phyloP scores from a whole-genome alignment of 2,888 invertebrate genomes.

The Taenaris catops region DNA sequence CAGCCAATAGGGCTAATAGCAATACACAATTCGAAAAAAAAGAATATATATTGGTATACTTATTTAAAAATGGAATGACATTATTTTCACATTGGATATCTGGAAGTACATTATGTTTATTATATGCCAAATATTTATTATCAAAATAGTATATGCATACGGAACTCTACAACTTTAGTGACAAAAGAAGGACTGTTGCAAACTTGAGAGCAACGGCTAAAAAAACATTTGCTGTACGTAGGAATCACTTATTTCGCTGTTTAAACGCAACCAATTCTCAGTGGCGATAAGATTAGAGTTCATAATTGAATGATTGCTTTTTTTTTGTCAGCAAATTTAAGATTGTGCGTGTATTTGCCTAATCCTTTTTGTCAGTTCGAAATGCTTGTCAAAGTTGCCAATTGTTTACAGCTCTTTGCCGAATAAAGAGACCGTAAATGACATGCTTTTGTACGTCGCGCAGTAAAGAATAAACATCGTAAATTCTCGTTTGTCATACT shows the following conservation, averaged over 20 bases:
- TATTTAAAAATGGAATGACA: no score
- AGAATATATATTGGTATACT: no score
- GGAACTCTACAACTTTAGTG: slow-evolving; percentile 17
- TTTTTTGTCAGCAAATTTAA: slow-evolving; percentile 20
- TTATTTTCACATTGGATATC: no score
- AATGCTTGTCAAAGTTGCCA: slow-evolving; percentile 67
- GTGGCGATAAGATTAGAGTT: no score
- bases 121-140: no score
- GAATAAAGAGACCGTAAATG: slow-evolving; percentile 59
- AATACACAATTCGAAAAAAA: no score
- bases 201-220: slow-evolving; percentile 53
- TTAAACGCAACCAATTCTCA: slow-evolving; percentile 21
- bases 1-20: no score
- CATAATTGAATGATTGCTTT: slow-evolving; percentile 24
- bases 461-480: slow-evolving; percentile 63
- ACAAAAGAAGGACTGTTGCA: slow-evolving; percentile 51
- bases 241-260: no score
- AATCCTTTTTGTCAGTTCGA: slow-evolving; percentile 69
- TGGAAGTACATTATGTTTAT: no score
- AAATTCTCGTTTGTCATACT: slow-evolving; percentile 50
- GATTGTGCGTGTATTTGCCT: slow-evolving; percentile 31
- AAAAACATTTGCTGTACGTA: slow-evolving; percentile 59
- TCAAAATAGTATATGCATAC: no score
- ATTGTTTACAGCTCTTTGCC: slow-evolving; percentile 63
- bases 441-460: slow-evolving; percentile 59